Evolutionary conservation across 1,140 invertebrate genomes (phyloP).

Genomic region (Nomia melanderi): DNA sequence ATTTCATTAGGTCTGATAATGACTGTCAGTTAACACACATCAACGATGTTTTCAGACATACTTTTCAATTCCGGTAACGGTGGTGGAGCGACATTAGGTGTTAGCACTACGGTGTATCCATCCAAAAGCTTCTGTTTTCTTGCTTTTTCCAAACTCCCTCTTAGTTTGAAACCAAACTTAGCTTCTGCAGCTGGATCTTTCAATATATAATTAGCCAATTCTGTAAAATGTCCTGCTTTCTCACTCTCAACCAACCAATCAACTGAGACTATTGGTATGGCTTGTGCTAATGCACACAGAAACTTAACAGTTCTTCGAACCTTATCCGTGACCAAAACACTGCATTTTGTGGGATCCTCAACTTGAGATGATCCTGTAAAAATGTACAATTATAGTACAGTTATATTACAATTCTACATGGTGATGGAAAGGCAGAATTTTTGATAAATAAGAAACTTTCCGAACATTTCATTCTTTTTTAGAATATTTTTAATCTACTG

Average conservation of each 20-base stretch:
- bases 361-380: conserved; percentile 74
- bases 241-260: conserved; percentile 77
- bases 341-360: conserved; percentile 71
- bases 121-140: conserved; percentile 70
- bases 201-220: conserved; percentile 76
- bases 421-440: too few relatives aligned
- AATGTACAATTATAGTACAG: background rate
- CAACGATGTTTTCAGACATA: conserved; percentile 51
- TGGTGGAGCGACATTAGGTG: conserved; percentile 75
- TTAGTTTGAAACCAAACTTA: conserved; percentile 77
- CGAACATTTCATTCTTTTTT: too few relatives aligned
- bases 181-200: conserved; percentile 75
- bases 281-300: conserved; percentile 76
- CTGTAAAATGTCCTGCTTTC: conserved; percentile 65
- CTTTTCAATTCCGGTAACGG: conserved; percentile 80
- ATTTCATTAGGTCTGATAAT: too few relatives aligned
- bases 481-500: too few relatives aligned
- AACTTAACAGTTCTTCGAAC: conserved; percentile 81
- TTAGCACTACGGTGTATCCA: conserved; percentile 75
- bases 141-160: conserved; percentile 73
- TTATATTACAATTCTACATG: background rate
- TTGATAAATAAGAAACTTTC: too few relatives aligned
- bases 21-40: background rate
- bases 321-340: conserved; percentile 80
- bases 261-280: conserved; percentile 77